These are phyloP conservation scores for Calosoma granatense DNA, from an alignment of 1,140 invertebrate species.

Conservation along the genomic window DNA sequence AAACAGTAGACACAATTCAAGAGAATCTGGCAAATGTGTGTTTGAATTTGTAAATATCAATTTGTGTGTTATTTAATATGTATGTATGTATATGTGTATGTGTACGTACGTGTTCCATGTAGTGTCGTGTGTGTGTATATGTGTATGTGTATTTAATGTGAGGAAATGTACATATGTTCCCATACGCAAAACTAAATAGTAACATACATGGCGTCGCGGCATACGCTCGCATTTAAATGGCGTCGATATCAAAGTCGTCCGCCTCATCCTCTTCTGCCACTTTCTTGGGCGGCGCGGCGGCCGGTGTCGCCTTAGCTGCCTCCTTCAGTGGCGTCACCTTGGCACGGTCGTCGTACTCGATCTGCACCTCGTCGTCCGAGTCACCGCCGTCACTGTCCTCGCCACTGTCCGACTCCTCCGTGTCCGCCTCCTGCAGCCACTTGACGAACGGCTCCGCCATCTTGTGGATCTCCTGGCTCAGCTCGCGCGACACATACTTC, in stretches of 20 bases:
- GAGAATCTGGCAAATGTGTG: too few species aligned
- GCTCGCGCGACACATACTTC: constrained; percentile 86
- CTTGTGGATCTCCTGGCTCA: constrained; percentile 85
- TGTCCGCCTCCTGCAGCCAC: constrained; percentile 95
- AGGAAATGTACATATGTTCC: too few species aligned
- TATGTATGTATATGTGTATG: too few species aligned
- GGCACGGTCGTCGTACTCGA: constrained; percentile 81
- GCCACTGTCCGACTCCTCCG: constrained; percentile 69
- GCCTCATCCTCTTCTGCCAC: constrained; percentile 59
- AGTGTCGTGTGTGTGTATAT: too few species aligned
- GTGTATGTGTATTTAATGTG: too few species aligned
- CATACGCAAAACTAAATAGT: too few species aligned
- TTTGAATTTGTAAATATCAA: too few species aligned
- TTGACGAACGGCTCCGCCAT: constrained; percentile 89
- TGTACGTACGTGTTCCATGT: too few species aligned
- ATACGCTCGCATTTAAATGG: constrained; percentile 81
- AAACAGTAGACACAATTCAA: too few species aligned
- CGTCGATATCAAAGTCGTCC: constrained; percentile 80
- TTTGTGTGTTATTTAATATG: too few species aligned
- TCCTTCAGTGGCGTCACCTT: constrained; percentile 63
- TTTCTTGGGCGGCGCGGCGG: constrained; percentile 28
- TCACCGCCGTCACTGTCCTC: constrained; percentile 61
- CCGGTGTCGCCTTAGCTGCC: constrained; percentile 32
- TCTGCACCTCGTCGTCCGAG: constrained; percentile 45
- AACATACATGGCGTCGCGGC: too few species aligned